Conservation (phyloP, 2,113 vertebrate species). For the Daboia siamensis region DNA sequence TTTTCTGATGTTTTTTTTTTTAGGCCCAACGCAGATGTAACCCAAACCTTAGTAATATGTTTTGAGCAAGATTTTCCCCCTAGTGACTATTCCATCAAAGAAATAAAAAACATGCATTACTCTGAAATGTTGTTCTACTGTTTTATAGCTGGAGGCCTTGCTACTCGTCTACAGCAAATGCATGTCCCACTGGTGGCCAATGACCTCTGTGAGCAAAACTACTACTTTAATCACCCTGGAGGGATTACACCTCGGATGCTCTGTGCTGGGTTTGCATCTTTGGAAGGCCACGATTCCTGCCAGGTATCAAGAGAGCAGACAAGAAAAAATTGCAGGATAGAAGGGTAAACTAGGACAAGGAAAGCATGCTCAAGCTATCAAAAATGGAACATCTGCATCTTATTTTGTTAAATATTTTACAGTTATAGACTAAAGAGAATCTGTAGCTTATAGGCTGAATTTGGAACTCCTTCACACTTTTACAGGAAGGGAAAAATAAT, state of each 20-base stretch:
- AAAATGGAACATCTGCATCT: neutral
- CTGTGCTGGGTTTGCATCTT: conserved; percentile 32
- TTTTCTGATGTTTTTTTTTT: neutral
- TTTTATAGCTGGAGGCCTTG: neutral
- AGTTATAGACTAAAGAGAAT: neutral
- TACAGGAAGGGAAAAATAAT: neutral
- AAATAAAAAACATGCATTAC: neutral
- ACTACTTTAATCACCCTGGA: conserved; percentile 9
- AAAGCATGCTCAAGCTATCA: neutral
- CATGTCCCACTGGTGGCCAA: conserved; percentile 15
- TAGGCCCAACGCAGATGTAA: neutral
- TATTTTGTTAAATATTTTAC: neutral
- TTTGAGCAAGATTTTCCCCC: neutral
- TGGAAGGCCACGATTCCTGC: neutral
- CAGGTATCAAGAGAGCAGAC: neutral
- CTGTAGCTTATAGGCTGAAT: neutral
- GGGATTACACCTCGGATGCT: conserved; percentile 29
- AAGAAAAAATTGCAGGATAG: neutral
- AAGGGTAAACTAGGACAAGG: neutral
- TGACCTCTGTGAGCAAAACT: conserved; percentile 30
- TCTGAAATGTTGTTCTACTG: neutral
- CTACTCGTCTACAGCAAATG: conserved; percentile 24
- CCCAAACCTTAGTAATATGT: neutral
- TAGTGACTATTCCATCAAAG: too few species aligned
- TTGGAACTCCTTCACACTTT: neutral